Evolutionary conservation across 2,888 invertebrate genomes (phyloP), one percentile per base, ranked within the genome.

Genomic region (Tuberolachnus salignus): DNA sequence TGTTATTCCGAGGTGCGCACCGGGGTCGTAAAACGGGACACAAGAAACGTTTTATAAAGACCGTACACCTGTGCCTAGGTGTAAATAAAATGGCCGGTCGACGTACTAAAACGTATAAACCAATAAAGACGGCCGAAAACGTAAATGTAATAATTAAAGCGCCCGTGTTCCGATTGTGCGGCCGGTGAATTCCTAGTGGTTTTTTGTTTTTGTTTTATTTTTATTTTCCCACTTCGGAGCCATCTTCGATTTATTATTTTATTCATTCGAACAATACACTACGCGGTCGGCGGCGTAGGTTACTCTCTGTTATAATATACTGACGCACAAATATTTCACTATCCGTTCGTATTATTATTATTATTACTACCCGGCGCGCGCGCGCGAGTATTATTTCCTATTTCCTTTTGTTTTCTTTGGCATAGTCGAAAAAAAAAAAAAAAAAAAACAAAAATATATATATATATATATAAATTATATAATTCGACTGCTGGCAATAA

Each of bases 391-490:
- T n/a, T n/a, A n/a, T n/a, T n/a, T n/a, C n/a, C n/a, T n/a, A n/a
- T 75, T 49, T 57, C 16, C 75, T 75, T 75, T 75, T 75, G 75
- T 75, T 75, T n/a, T 75, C 75, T 66, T 46, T 46, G 55, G 75
- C 75, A 44, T 13, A 55, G 74, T 64, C 14, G 74, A 74, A 74
- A n/a, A n/a, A n/a, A n/a, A n/a, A n/a, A n/a, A n/a, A n/a, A n/a
- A n/a, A n/a, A n/a, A n/a, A n/a, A n/a, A n/a, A n/a, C n/a, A n/a
- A n/a, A n/a, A n/a, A n/a, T n/a, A n/a, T n/a, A n/a, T n/a, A n/a
- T n/a, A 74, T 59, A n/a, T n/a, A n/a, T n/a, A n/a, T n/a, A n/a
- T n/a, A n/a, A n/a, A n/a, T n/a, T 34, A 6, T 34, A 34, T 34
- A 34, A 14, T 64, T 53, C 74, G 46, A 74, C 64, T 55, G 64